phyloP scores from a whole-genome alignment of 2,113 vertebrate genomes.

The Oceanites oceanicus region DNA sequence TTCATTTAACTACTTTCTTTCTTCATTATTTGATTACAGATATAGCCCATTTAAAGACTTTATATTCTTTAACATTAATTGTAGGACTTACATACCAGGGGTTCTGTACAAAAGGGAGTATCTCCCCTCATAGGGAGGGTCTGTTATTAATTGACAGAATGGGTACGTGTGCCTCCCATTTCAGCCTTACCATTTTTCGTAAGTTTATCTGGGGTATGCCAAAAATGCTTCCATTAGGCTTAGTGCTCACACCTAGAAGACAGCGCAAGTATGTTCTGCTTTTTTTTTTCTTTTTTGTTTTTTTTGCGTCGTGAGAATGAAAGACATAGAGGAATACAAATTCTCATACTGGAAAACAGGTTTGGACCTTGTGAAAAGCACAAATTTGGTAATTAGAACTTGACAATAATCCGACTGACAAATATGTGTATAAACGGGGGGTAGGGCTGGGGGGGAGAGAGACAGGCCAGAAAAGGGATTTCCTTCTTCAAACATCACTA shows the following conservation, averaged over 20 bases:
- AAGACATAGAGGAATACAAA: neutral
- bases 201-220: slow-evolving; percentile 22
- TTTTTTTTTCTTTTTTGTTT: neutral
- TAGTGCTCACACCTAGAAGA: neutral
- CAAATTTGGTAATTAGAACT: slow-evolving; percentile 12
- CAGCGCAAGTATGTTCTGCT: neutral
- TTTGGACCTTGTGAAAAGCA: slow-evolving; percentile 19
- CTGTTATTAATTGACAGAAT: slow-evolving; percentile 46
- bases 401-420: neutral
- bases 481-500: slow-evolving; percentile 51
- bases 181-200: neutral
- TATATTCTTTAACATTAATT: slow-evolving; percentile 70
- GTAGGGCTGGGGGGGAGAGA: neutral
- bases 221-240: slow-evolving; percentile 41
- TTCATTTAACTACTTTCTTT: slow-evolving; percentile 74
- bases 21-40: slow-evolving; percentile 79
- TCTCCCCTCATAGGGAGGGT: slow-evolving; percentile 44
- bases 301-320: neutral
- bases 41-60: slow-evolving; percentile 68
- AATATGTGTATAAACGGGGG: neutral
- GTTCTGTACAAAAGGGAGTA: slow-evolving; percentile 50
- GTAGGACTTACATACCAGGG: slow-evolving; percentile 65
- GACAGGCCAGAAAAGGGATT: slow-evolving; percentile 35
- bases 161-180: neutral
- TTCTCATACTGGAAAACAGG: neutral